Conservation (phyloP, 1,140 invertebrate species). For the Plodia interpunctella region DNA sequence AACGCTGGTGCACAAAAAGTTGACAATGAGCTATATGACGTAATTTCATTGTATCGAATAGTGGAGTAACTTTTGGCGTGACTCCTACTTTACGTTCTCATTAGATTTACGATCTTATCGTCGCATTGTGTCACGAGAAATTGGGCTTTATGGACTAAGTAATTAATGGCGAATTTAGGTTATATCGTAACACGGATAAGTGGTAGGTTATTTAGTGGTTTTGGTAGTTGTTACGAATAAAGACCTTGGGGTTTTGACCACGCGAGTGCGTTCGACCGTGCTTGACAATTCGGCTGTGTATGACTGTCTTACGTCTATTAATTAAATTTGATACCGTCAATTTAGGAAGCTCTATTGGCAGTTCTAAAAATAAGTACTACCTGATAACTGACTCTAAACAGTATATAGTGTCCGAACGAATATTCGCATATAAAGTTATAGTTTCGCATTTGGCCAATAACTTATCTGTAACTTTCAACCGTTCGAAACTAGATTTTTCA, state of each 20-base stretch:
- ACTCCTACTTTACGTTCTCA: slow-evolving; percentile 22
- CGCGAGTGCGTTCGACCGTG: not conserved
- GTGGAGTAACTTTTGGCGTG: slow-evolving; percentile 19
- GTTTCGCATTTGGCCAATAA: too few species aligned
- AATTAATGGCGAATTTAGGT: not conserved
- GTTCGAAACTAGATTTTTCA: too few species aligned
- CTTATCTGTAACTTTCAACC: too few species aligned
- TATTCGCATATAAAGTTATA: too few species aligned
- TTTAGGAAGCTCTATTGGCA: too few species aligned
- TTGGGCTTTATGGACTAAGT: not conserved
- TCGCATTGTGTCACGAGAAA: not conserved
- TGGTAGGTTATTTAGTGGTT: not conserved
- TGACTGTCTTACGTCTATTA: slow-evolving; percentile 1
- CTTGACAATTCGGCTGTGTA: not conserved
- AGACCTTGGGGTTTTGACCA: slow-evolving; percentile 62
- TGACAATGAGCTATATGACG: slow-evolving; percentile 27
- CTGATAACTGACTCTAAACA: too few species aligned
- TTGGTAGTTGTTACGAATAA: slow-evolving; percentile 42
- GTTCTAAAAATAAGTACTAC: too few species aligned
- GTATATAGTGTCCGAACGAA: too few species aligned
- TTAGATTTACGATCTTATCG: not conserved
- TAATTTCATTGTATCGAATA: slow-evolving; percentile 31
- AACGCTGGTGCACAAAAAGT: slow-evolving; percentile 16
- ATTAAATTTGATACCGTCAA: not conserved
- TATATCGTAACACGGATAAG: slow-evolving; percentile 5